These are phyloP conservation scores for Podabrus alpinus DNA, from an alignment of 2,888 invertebrate species.

Conservation along the genomic window DNA sequence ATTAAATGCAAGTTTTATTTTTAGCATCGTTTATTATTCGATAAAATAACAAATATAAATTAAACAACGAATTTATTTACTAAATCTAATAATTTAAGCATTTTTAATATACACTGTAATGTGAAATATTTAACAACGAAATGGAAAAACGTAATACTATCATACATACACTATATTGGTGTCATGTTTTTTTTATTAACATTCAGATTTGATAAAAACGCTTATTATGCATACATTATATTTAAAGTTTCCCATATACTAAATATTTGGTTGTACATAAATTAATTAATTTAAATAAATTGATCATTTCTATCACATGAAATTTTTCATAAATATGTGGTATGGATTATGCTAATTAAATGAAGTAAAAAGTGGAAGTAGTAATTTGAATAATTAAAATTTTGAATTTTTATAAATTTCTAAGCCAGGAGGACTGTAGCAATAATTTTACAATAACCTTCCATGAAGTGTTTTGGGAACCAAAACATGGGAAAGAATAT, in stretches of 20 bases:
- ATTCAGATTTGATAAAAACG: background rate
- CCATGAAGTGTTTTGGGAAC: no score
- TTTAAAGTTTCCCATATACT: background rate
- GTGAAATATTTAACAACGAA: background rate
- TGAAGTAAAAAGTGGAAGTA: no score
- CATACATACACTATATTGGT: background rate
- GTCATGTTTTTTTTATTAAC: background rate
- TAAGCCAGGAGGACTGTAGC: no score
- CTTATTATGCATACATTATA: background rate
- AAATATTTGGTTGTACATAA: background rate
- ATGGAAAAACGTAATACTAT: background rate
- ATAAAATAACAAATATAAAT: background rate
- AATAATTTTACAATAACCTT: no score
- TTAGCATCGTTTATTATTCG: background rate
- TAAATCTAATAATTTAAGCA: conserved; percentile 5
- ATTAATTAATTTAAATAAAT: background rate
- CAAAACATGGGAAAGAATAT: no score
- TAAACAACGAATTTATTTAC: conserved; percentile 3
- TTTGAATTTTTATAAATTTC: no score
- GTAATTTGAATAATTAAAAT: no score
- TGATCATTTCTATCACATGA: background rate
- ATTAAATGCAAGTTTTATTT: background rate
- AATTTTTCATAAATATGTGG: background rate
- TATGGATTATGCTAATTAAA: background rate
- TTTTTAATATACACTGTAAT: background rate